A percentile compares a stretch with the other conserved stretches of the same genome.
phyloP scores from a whole-genome alignment of 53 echinoderm and acorn worm genomes.

The Antedon mediterranea region DNA sequence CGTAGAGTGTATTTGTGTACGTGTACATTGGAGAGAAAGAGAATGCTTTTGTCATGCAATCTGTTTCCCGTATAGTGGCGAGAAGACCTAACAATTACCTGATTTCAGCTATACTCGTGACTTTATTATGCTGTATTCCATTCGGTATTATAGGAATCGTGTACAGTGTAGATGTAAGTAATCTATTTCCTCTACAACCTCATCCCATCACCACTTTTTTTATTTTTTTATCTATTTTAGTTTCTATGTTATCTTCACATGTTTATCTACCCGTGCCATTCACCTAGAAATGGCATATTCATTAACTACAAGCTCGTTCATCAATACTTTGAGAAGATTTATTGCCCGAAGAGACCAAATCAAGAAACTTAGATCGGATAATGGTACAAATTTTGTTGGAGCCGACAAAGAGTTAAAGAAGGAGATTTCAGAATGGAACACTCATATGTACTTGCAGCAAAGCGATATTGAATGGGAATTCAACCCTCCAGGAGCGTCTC shows the following conservation, averaged over 20 bases:
- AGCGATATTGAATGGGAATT: conserved; percentile 39
- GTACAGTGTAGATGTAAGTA: no score
- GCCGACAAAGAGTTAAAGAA: conserved; percentile 20
- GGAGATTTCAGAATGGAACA: conserved; percentile 14
- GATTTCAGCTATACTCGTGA: no score
- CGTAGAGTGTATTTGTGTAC: no score
- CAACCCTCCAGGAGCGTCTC: conserved; percentile 48
- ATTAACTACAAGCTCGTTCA: conserved; percentile 20
- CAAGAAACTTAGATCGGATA: conserved; percentile 24
- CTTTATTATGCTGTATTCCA: no score
- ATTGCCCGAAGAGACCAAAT: conserved; percentile 33
- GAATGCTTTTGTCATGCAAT: no score
- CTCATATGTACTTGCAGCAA: conserved; percentile 9
- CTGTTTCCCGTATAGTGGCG: no score
- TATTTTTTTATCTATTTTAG: no score
- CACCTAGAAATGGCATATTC: conserved; percentile 32
- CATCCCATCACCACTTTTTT: no score
- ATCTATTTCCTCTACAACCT: no score
- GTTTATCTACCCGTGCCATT: conserved; percentile 25
- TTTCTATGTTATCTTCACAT: conserved; percentile 42
- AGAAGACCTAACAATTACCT: no score
- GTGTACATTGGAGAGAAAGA: no score
- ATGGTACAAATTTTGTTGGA: conserved; percentile 42
- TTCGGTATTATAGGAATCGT: no score
- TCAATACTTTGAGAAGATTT: conserved; percentile 28